Evolutionary conservation across 2,888 invertebrate genomes (phyloP), one percentile per base, ranked within the genome.

Genomic region (Perithous albicinctus): DNA sequence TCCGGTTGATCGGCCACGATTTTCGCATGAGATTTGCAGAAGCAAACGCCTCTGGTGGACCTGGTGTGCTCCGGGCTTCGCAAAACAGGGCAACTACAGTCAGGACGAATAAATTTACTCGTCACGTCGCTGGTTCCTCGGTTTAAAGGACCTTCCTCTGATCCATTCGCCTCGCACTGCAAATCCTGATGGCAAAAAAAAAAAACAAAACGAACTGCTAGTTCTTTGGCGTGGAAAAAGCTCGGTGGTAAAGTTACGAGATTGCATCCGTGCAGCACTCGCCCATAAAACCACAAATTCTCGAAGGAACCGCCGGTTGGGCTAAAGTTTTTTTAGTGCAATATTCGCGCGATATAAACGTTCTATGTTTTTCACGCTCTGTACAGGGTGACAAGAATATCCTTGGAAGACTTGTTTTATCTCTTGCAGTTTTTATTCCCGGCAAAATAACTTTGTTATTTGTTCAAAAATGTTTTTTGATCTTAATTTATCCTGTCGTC

Each of bases 1-100:
- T 91, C 91, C n/a, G 89, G 88, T 41, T 78, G 83, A 77, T 15
- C 88, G 82, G 79, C 85, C 75, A 78, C 87, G 80, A 59, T 91
- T 86, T 84, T 92, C 85, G 23, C 88, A 32, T 46, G 41, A 2
- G 32, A 3, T 46, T 18, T n/a, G 43, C 38, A 63, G 63, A 63
- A 20, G 41, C 63, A 63, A 63, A 41, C 63, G 41, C 35, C 23
- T 18, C 59, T 32, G 56, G 56, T n/a, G 7, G 15, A n/a, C 10
- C 56, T n/a, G 18, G 8, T 0, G 3, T 23, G 38, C 61, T 51
- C 61, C 70, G 56, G 41, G 32, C 23, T 35, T 32, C 15, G 66
- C 35, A 48, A 8, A 4, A 38, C 23, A 8, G 32, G 48, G n/a
- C 74, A 63, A 32, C 10, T 35, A 69, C 26, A 32, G 32, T 79